Conservation (phyloP, 2,113 vertebrate genomes). For the Chaetodon trifascialis region DNA sequence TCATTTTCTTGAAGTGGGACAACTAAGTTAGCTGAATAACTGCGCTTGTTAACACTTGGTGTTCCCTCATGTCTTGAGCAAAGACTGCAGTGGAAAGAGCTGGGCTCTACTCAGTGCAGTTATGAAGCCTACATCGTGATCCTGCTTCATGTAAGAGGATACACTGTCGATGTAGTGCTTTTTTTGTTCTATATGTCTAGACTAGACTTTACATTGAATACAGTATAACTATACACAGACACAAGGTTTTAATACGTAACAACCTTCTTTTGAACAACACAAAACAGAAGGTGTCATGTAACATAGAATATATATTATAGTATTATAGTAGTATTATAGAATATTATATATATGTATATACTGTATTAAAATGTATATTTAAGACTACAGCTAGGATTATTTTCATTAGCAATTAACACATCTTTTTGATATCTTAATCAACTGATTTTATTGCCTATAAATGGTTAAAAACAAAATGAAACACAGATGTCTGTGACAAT, state of each 20-base stretch:
- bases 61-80: background rate
- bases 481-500: background rate
- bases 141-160: background rate
- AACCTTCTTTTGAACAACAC: background rate
- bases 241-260: background rate
- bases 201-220: slow-evolving; percentile 6
- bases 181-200: slow-evolving; percentile 1
- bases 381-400: background rate
- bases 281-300: background rate
- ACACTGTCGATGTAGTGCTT: background rate
- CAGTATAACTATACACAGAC: background rate
- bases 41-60: slow-evolving; percentile 2
- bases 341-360: too few relatives aligned
- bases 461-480: background rate
- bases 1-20: background rate
- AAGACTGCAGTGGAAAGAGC: background rate
- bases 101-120: background rate
- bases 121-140: background rate
- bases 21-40: background rate
- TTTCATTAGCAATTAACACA: background rate
- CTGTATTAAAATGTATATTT: background rate
- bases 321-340: too few relatives aligned
- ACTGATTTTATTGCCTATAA: background rate
- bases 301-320: too few relatives aligned
- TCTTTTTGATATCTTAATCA: background rate